These are phyloP conservation scores for Cyprinus carpio DNA, from an alignment of 2,113 vertebrate genomes.

Conservation along the genomic window DNA sequence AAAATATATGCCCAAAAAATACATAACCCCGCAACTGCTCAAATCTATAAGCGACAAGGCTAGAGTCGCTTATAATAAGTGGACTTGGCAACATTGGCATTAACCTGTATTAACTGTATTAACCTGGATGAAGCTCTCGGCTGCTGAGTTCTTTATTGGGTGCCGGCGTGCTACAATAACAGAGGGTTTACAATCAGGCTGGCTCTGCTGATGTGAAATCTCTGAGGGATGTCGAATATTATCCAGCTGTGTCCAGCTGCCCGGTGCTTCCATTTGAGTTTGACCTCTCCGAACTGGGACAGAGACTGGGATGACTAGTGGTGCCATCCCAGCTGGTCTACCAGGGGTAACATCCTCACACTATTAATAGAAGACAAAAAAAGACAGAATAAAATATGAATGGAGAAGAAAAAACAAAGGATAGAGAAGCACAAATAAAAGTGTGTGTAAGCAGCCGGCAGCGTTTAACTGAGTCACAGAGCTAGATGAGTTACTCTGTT, in stretches of 20 bases:
- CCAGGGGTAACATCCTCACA: conserved; percentile 61
- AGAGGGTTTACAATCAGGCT: conserved; percentile 82
- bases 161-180: conserved; percentile 91
- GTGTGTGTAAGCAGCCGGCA: background rate
- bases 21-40: background rate
- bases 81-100: background rate
- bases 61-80: background rate
- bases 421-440: background rate
- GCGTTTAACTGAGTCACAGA: background rate
- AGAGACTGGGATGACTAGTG: conserved; percentile 94
- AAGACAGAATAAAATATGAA: background rate
- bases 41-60: background rate
- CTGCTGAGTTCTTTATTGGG: conserved; percentile 78
- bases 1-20: background rate
- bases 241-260: conserved; percentile 67
- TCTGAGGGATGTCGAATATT: conserved; percentile 64
- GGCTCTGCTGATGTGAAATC: conserved; percentile 32
- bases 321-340: conserved; percentile 80
- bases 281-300: conserved; percentile 85
- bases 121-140: conserved; percentile 79
- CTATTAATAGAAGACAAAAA: conserved; percentile 9
- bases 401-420: background rate
- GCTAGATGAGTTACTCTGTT: background rate
- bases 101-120: conserved; percentile 54
- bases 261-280: conserved; percentile 51